Evolutionary conservation across 2,113 vertebrate species (phyloP), one percentile per base, ranked within the genome.

Genomic region (Eurypyga helias): DNA sequence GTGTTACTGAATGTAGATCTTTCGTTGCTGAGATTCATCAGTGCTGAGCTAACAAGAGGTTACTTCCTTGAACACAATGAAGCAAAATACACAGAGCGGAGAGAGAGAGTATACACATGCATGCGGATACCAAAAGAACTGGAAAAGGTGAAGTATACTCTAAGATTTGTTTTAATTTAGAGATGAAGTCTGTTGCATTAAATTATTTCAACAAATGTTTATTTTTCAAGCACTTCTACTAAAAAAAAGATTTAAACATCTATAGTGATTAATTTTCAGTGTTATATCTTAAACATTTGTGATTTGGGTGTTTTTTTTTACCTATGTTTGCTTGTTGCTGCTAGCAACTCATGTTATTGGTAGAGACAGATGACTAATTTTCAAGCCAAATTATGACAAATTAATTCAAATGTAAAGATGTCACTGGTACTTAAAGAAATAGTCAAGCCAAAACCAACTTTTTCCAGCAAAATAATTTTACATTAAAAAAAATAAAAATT

Each of bases 61-160:
- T 99, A 99, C 98, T 99, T 99, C 98, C 99, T 99, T 96, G 99
- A 99, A 94, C 99, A 99, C 98, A 99, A 99, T 96, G 99, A 99
- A 97, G 99, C 99, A 89, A 99, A 99, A 96, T 99, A 99, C 94
- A 99, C 98, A 3, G 99, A 99, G 96, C 98, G 99, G 90, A 98
- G 99, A 90, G 99, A 99, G 96, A 98, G 98, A 87, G 99, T 99
- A 6, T 99, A 99, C 98, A 99, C 99, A 1, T 99, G 99, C 97
- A 98, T 99, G 99, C 98, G 99, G 79, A 99, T 99, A 98, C 99
- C 99, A 58, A 98, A 99, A 98, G 99, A 99, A 95, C 94, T 99
- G 97, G 99, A 99, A 97, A 99, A 99, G 99, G 99, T 99, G 97
- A 89, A 54, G 83, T 97, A 79, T 69, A 43, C 23, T 73, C 67